Evolutionary conservation across 1,140 invertebrate genomes (phyloP).

Genomic region (Dryas iulia): DNA sequence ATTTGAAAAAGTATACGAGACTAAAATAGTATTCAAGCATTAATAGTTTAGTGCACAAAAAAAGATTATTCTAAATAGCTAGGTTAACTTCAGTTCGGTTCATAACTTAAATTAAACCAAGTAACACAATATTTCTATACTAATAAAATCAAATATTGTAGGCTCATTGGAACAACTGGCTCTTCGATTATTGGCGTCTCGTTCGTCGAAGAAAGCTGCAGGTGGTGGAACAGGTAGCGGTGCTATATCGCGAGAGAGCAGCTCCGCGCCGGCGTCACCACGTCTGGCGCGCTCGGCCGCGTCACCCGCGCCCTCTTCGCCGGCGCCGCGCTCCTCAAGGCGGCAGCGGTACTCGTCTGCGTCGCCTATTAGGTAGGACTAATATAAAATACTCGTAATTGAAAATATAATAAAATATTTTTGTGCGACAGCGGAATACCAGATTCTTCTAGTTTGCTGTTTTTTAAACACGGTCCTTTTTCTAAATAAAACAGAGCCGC

Average conservation of each 20-base stretch:
- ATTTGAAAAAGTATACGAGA: background rate
- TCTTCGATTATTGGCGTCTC: conserved; percentile 55
- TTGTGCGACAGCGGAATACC: too few relatives aligned
- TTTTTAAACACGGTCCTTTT: too few relatives aligned
- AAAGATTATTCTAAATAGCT: too few relatives aligned
- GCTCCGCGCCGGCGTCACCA: conserved; percentile 80
- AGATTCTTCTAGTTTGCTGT: too few relatives aligned
- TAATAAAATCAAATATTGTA: conserved; percentile 7
- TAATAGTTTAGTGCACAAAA: too few relatives aligned
- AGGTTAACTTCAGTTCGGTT: background rate
- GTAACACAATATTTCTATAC: background rate
- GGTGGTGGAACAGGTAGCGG: conserved; percentile 18
- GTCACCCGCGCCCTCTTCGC: conserved; percentile 87
- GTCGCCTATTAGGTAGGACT: conserved; percentile 84
- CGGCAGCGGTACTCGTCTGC: conserved; percentile 87
- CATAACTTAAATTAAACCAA: background rate
- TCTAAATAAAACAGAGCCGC: too few relatives aligned
- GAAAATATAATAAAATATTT: too few relatives aligned
- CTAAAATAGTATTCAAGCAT: too few relatives aligned
- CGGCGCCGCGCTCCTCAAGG: conserved; percentile 85
- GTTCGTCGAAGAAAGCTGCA: conserved; percentile 25
- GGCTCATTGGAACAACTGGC: conserved; percentile 71
- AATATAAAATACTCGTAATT: background rate
- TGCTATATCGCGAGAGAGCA: conserved; percentile 48
- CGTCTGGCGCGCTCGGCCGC: conserved; percentile 85